Conservation (phyloP, 35 echinoderm and acorn worm genomes). For the Heliocidaris tuberculata region DNA sequence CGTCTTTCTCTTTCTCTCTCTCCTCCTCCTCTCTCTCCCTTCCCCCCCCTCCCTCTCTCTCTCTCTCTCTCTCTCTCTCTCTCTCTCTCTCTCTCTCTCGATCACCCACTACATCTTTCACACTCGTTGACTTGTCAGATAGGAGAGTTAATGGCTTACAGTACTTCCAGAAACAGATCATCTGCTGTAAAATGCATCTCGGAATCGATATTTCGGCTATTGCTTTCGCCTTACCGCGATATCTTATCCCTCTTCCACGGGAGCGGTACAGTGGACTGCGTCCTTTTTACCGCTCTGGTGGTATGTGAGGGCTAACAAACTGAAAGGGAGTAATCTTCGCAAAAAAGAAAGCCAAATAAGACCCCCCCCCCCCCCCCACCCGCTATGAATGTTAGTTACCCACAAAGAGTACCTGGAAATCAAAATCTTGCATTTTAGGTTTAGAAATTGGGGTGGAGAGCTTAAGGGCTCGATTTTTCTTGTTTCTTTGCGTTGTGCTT, state of each 20-base stretch:
- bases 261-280: neutral
- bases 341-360: too few species aligned
- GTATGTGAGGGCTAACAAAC: too few species aligned
- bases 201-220: neutral
- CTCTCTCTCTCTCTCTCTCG: neutral
- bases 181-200: neutral
- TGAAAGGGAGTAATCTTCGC: too few species aligned
- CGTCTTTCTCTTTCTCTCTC: too few species aligned
- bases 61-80: neutral
- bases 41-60: too few species aligned
- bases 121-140: neutral
- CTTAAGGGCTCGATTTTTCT: too few species aligned
- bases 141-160: neutral
- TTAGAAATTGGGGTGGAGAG: too few species aligned
- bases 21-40: neutral
- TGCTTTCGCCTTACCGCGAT: neutral
- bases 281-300: neutral
- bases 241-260: neutral
- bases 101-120: neutral
- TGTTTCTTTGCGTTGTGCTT: too few species aligned
- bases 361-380: too few species aligned
- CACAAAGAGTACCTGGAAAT: too few species aligned
- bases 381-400: too few species aligned
- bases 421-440: too few species aligned
- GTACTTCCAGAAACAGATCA: neutral